Percentiles rank a stretch among this genome's conserved stretches.
Evolutionary conservation across 2,888 invertebrate species (phyloP).

Genomic region (Spisula subtruncata): DNA sequence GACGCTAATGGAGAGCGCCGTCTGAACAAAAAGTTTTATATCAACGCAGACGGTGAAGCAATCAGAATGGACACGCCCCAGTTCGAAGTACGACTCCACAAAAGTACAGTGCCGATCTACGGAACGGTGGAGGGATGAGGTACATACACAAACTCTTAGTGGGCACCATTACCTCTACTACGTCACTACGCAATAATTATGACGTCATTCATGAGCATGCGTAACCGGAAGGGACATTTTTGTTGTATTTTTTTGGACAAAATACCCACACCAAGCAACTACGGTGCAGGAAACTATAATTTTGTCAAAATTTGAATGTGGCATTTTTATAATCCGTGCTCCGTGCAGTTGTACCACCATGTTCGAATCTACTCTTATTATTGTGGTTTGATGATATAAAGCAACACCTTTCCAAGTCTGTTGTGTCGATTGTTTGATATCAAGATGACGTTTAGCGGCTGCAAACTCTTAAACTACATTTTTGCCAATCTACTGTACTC

Average conservation of each 20-base stretch:
- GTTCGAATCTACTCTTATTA: neutral
- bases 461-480: neutral
- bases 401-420: too few species aligned
- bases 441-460: neutral
- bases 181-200: neutral
- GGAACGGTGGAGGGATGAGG: slow-evolving; percentile 58
- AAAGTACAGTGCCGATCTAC: slow-evolving; percentile 64
- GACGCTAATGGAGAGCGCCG: slow-evolving; percentile 66
- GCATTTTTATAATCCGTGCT: neutral
- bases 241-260: neutral
- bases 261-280: neutral
- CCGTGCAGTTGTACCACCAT: too few species aligned
- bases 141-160: neutral
- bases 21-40: slow-evolving; percentile 74
- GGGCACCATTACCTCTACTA: neutral
- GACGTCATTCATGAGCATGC: neutral
- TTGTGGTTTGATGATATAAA: neutral
- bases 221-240: slow-evolving; percentile 1
- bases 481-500: neutral
- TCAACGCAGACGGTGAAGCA: slow-evolving; percentile 82
- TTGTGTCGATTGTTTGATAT: neutral
- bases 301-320: neutral
- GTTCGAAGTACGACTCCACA: slow-evolving; percentile 77
- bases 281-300: neutral
- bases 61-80: slow-evolving; percentile 73